Conservation (phyloP, 2,888 invertebrate genomes). For the Nomada goodeniana region DNA sequence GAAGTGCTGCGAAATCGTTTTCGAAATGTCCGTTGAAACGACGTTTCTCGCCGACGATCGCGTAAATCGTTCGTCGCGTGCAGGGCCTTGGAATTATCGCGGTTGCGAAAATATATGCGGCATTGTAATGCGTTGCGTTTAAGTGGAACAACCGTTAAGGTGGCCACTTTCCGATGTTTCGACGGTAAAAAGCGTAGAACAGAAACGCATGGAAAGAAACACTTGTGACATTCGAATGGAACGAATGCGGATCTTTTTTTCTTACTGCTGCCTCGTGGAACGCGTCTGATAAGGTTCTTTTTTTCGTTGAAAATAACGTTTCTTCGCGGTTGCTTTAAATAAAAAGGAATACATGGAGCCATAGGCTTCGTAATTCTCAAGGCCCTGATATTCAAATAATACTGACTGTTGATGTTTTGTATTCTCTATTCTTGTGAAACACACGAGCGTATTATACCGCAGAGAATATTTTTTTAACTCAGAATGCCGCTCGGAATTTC, state of each 20-base stretch:
- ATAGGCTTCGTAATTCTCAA: no score
- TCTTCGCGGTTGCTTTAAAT: no score
- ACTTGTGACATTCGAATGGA: conserved; percentile 3
- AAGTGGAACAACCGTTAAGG: conserved; percentile 28
- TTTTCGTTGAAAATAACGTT: no score
- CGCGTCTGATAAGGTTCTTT: no score
- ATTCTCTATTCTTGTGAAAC: no score
- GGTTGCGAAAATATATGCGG: conserved; percentile 24
- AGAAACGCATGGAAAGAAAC: not conserved
- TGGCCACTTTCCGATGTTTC: conserved; percentile 21
- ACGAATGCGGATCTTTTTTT: not conserved
- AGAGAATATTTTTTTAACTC: no score
- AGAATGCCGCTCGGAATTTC: not conserved
- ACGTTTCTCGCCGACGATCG: not conserved
- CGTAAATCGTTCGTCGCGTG: no score
- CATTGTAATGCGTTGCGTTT: conserved; percentile 21
- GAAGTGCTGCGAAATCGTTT: not conserved
- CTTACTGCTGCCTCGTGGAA: no score
- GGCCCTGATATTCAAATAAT: no score
- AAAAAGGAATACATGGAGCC: no score
- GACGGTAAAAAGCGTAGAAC: conserved; percentile 7
- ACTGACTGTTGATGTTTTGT: no score
- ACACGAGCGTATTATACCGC: no score
- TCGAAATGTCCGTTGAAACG: conserved; percentile 5
- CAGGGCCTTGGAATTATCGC: conserved; percentile 42